These are phyloP conservation scores for Acrossocheilus fasciatus DNA, from an alignment of 2,797 vertebrate genomes.

Conservation along the genomic window DNA sequence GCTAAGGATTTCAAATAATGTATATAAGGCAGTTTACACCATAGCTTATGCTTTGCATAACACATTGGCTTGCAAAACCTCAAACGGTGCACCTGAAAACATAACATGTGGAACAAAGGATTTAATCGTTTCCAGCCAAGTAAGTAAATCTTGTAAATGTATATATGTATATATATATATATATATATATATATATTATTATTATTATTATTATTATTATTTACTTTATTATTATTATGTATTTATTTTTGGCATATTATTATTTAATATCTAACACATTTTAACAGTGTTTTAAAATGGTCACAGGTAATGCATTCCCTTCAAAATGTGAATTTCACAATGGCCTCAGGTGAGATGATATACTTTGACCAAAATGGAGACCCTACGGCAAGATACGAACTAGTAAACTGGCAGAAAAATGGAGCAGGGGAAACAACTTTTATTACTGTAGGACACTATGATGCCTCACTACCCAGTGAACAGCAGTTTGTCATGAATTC, in stretches of 20 bases:
- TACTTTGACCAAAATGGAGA: conserved; percentile 78
- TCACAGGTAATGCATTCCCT: conserved; percentile 70
- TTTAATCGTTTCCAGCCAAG: conserved; percentile 66
- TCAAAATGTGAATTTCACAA: conserved; percentile 73
- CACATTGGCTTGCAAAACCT: conserved; percentile 66
- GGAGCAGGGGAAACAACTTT: conserved; percentile 67
- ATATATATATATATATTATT: not conserved
- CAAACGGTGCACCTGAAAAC: conserved; percentile 36
- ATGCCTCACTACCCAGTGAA: conserved; percentile 71
- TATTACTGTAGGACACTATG: conserved; percentile 75
- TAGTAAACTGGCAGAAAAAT: conserved; percentile 81
- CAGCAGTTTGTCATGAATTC: conserved; percentile 74
- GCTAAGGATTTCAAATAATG: conserved; percentile 79
- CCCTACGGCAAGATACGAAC: conserved; percentile 75
- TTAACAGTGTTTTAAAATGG: not conserved
- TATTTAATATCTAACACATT: not conserved
- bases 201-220: not conserved
- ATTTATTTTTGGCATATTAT: not conserved
- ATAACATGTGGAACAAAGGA: conserved; percentile 60
- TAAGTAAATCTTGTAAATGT: conserved; percentile 48
- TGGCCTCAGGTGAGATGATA: conserved; percentile 73
- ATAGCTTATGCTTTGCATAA: conserved; percentile 74
- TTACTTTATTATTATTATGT: not conserved
- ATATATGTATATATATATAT: not conserved
- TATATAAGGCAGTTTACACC: conserved; percentile 80